Evolutionary conservation across 2,888 invertebrate species (phyloP), one percentile per base, ranked within the genome.

Genomic region (Pheosia gnoma): DNA sequence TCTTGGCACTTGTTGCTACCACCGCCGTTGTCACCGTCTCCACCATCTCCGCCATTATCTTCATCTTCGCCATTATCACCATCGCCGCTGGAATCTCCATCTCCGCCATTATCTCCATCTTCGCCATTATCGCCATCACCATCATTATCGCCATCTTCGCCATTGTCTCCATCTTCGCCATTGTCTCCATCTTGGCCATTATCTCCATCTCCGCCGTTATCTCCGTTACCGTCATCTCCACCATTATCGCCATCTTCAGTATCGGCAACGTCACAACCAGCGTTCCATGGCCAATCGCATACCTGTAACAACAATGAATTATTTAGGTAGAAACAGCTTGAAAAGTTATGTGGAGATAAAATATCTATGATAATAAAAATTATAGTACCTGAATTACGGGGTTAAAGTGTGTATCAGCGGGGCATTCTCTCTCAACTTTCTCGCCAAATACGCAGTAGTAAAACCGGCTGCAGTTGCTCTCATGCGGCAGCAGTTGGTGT

Each of bases 1-100:
- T 78, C 66, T 38, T 66, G 60, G 67, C 92, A 91, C 72, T 62
- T 82, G 39, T 68, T 59, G 38, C 55, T 59, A 0, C 60, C 66
- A 7, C 53, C 36, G 0, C 38, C 47, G 6, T 59, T 57, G 6
- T 57, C 64, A 0, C 53, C 57, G 7, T 59, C 56, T 3, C 49
- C 61, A 0, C 58, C 62, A 5, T 54, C 61, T 43, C 52, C 61
- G 0, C 4, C 43, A 25, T 25, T 25, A 1, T 57, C 63, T 0
- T 45, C 58, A 0, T 52, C 58, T 1, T 47, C 65, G 0, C 55
- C 61, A 37, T 56, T 60, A 5, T 55, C 62, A 1, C 55, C 59
- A 41, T 61, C 63, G 0, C 43, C 51, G 11, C 10, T n/a, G n/a
- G n/a, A n/a, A n/a, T 55, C 62, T 3, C 55, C 59, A 41, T 61